Conservation (phyloP, 2,113 vertebrate genomes). For the Rhinichthys klamathensis region DNA sequence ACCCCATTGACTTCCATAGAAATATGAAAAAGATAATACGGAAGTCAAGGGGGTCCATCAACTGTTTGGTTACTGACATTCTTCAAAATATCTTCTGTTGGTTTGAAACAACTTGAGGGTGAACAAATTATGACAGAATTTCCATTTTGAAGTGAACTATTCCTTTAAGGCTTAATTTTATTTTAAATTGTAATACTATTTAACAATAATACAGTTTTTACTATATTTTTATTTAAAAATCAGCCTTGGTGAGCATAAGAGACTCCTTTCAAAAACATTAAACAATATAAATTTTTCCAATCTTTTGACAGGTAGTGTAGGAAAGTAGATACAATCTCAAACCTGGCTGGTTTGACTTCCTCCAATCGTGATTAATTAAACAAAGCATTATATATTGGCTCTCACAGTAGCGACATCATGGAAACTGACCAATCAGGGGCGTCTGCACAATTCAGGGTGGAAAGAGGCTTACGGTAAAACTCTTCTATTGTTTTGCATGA, state of each 20-base stretch:
- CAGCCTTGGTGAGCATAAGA: background rate
- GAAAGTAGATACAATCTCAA: background rate
- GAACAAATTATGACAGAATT: no score
- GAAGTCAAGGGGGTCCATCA: no score
- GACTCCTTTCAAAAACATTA: background rate
- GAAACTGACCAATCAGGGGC: background rate
- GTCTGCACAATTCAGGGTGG: background rate
- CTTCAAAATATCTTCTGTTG: no score
- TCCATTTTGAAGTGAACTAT: no score
- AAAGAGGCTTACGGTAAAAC: constrained; percentile 36
- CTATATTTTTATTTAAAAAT: background rate
- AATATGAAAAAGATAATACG: no score
- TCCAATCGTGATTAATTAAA: background rate
- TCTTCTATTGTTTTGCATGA: constrained; percentile 47
- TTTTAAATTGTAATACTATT: background rate
- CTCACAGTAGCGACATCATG: background rate
- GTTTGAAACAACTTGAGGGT: no score
- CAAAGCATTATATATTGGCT: background rate
- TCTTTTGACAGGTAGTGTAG: background rate
- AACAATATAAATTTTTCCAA: background rate
- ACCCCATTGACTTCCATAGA: no score
- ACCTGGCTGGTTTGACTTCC: no score
- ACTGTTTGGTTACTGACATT: no score
- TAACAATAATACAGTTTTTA: background rate
- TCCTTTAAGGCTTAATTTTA: no score